Evolutionary conservation across 2,888 invertebrate genomes (phyloP).

Genomic region (Lasioglossum lativentre): DNA sequence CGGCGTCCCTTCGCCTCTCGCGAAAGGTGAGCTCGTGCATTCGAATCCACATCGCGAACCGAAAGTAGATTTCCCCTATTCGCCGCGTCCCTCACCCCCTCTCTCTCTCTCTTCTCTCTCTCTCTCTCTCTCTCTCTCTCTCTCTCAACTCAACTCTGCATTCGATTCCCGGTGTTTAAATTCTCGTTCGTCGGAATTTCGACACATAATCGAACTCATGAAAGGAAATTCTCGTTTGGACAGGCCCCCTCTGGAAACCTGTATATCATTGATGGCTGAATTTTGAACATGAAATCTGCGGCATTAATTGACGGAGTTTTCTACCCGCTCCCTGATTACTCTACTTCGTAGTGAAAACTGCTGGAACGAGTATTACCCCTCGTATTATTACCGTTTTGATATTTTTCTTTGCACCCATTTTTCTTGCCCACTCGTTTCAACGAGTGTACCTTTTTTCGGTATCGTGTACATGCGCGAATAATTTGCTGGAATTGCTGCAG

Average conservation of each 20-base stretch:
- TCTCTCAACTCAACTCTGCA: not conserved
- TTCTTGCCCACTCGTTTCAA: not conserved
- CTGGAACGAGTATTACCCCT: not conserved
- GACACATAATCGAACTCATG: slow-evolving; percentile 5
- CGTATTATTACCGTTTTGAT: not conserved
- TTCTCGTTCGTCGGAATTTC: slow-evolving; percentile 20
- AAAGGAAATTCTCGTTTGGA: not conserved
- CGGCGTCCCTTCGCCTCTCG: slow-evolving; percentile 55
- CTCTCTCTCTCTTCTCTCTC: not conserved
- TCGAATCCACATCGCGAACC: slow-evolving; percentile 66
- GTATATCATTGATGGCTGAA: not conserved
- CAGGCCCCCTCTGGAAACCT: not conserved
- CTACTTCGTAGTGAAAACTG: not conserved
- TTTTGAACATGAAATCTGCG: not conserved
- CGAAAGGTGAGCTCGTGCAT: slow-evolving; percentile 63
- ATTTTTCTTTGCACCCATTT: not conserved
- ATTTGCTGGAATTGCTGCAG: not conserved
- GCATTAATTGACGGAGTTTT: not conserved
- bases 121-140: not conserved
- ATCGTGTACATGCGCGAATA: not conserved
- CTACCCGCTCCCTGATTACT: not conserved
- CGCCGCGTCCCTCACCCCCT: slow-evolving; percentile 19
- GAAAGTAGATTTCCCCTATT: slow-evolving; percentile 64
- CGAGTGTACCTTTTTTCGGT: not conserved
- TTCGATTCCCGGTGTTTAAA: slow-evolving; percentile 29